These are phyloP conservation scores for Idaea straminata DNA, from an alignment of 2,888 invertebrate species.

Conservation along the genomic window DNA sequence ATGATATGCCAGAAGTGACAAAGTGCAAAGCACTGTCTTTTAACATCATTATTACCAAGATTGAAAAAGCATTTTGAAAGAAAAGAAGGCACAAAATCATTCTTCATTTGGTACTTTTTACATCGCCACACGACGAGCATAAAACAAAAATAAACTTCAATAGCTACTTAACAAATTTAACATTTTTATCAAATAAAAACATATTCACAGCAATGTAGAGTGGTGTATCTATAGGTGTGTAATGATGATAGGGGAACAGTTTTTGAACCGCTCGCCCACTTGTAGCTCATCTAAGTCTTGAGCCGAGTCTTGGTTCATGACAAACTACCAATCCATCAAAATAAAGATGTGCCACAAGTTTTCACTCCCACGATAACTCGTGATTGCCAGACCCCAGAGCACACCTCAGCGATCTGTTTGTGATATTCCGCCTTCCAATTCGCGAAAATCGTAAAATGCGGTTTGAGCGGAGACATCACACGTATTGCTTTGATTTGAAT, in stretches of 20 bases:
- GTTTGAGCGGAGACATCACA: conserved; percentile 45
- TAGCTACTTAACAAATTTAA: too few relatives aligned
- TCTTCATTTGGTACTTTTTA: too few relatives aligned
- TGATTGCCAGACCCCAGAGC: conserved; percentile 15
- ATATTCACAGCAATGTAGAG: too few relatives aligned
- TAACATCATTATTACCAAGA: too few relatives aligned
- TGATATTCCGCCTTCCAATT: conserved; percentile 64
- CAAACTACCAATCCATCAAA: conserved; percentile 23
- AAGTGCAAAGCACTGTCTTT: too few relatives aligned
- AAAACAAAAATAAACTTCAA: too few relatives aligned
- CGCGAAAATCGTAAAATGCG: conserved; percentile 61
- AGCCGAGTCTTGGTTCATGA: conserved; percentile 7
- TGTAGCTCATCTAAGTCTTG: neutral
- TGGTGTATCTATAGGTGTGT: too few relatives aligned
- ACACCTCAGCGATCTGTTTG: conserved; percentile 44
- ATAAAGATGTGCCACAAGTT: conserved; percentile 21
- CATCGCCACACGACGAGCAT: too few relatives aligned
- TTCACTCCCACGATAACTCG: conserved; percentile 13
- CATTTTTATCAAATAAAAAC: too few relatives aligned
- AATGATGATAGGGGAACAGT: neutral
- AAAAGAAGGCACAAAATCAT: too few relatives aligned
- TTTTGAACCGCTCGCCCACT: neutral
- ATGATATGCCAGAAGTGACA: neutral
- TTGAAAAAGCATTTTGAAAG: too few relatives aligned
- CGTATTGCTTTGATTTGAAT: conserved; percentile 65